Evolutionary conservation across 2,888 invertebrate species (phyloP).

Genomic region (Parelbella ahira): DNA sequence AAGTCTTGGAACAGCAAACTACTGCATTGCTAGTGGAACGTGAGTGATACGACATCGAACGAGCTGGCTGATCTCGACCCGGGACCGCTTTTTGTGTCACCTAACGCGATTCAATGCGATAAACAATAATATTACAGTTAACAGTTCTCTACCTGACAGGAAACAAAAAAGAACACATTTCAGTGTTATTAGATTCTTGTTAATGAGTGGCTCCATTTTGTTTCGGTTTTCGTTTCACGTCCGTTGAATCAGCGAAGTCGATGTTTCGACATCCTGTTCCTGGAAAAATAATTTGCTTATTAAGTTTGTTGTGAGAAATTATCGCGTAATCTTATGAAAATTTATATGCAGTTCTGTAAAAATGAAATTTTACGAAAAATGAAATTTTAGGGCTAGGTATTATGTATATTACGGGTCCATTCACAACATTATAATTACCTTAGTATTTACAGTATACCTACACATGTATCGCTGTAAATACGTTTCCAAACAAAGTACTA

Average conservation of each 20-base stretch:
- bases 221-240: constrained; percentile 27
- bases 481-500: too few relatives aligned
- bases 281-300: constrained; percentile 44
- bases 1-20: constrained; percentile 37
- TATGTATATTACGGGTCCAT: too few relatives aligned
- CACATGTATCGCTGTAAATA: too few relatives aligned
- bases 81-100: constrained; percentile 38
- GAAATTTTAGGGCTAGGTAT: too few relatives aligned
- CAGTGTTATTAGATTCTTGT: constrained; percentile 86
- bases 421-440: too few relatives aligned
- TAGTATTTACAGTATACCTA: too few relatives aligned
- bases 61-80: constrained; percentile 30
- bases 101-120: too few relatives aligned
- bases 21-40: constrained; percentile 25
- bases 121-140: too few relatives aligned
- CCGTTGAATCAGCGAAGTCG: constrained; percentile 29
- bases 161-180: constrained; percentile 91
- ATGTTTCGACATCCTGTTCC: constrained; percentile 45
- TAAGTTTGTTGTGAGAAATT: too few relatives aligned
- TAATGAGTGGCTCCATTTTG: constrained; percentile 74
- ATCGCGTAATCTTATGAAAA: too few relatives aligned
- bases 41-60: constrained; percentile 29
- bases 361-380: too few relatives aligned
- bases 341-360: too few relatives aligned
- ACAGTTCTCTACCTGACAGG: constrained; percentile 85